Evolutionary conservation across 1,140 invertebrate species (phyloP), one percentile per base, ranked within the genome.

Genomic region (Lanistes nyassanus): DNA sequence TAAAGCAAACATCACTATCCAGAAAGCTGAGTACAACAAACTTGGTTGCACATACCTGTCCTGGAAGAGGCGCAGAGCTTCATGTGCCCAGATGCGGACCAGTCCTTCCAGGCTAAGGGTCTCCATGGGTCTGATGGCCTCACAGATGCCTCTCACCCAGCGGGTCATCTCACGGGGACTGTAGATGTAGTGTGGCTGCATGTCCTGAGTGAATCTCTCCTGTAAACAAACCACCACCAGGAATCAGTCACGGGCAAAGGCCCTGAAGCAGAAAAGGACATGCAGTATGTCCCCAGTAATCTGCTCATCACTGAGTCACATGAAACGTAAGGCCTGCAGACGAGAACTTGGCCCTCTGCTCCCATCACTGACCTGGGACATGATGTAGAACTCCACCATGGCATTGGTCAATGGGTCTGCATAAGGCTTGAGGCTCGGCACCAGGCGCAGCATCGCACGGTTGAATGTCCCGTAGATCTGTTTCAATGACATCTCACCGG

Each of bases 141-240:
- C 98, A 89, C 97, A 99, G 77, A 99, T 99, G 76, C 98, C 98
- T 65, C 98, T 92, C 7, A 99, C 98, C 98, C 98, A 99, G 77
- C 98, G 90, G 0, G 98, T 99, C 95, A 99, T 97, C 91, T 99
- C 98, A 89, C 98, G 92, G n/a, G 98, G 98, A 77, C 97, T 99
- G 90, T 99, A 99, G 1, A 99, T 97, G 88, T 99, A 99, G 89
- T 99, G 98, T 1, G 98, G 98, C 89, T 99, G 98, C 96, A 99
- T 99, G 88, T 99, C 98, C 91, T 99, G 98, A 0, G 98, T 99
- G 88, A 99, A 99, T 68, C 94, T 92, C 88, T 99, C 98, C 92
- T 92, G 76, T 36, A 81, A 79, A 34, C 13, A 42, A 13, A 42
- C 9, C 1, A 47, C 42, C 9, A 16, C 9, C 2, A 47, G 42